A percentile compares a stretch with the other conserved stretches of the same genome.
phyloP scores from a whole-genome alignment of 2,797 vertebrate genomes.

The Lacerta agilis region DNA sequence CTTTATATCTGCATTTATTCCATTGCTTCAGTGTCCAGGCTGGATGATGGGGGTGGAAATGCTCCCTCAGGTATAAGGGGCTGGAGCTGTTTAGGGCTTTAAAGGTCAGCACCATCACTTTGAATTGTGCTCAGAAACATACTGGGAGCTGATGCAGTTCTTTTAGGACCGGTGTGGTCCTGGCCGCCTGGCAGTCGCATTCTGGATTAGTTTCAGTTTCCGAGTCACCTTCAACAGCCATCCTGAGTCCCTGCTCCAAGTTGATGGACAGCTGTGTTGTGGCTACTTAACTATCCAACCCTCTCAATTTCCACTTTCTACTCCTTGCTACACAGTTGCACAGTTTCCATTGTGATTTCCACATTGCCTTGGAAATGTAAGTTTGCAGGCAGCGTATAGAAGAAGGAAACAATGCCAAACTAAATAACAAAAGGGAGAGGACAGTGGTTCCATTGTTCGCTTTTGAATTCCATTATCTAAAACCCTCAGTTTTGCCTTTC shows the following conservation, averaged over 20 bases:
- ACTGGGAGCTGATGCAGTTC: too few species aligned
- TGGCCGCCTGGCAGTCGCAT: too few species aligned
- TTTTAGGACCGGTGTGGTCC: too few species aligned
- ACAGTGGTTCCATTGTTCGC: background rate
- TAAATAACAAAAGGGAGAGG: background rate
- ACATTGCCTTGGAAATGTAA: background rate
- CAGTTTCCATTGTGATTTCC: background rate
- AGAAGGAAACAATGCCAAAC: slow-evolving; percentile 20
- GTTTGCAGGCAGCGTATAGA: background rate
- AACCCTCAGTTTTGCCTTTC: background rate
- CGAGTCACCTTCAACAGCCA: background rate
- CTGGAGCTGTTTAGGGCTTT: too few species aligned
- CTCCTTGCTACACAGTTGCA: background rate
- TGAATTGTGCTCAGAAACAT: too few species aligned
- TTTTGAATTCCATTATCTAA: slow-evolving; percentile 21
- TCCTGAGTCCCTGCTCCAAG: background rate
- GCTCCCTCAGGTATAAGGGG: too few species aligned
- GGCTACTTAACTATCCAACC: background rate
- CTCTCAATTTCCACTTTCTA: background rate
- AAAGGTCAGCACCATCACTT: too few species aligned
- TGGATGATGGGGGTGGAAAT: too few species aligned
- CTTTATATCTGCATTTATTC: background rate
- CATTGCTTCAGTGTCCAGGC: too few species aligned
- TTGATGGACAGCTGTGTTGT: background rate
- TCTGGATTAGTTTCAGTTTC: too few species aligned